phyloP scores from a whole-genome alignment of 2,888 invertebrate species.

The Dryococelus australis region DNA sequence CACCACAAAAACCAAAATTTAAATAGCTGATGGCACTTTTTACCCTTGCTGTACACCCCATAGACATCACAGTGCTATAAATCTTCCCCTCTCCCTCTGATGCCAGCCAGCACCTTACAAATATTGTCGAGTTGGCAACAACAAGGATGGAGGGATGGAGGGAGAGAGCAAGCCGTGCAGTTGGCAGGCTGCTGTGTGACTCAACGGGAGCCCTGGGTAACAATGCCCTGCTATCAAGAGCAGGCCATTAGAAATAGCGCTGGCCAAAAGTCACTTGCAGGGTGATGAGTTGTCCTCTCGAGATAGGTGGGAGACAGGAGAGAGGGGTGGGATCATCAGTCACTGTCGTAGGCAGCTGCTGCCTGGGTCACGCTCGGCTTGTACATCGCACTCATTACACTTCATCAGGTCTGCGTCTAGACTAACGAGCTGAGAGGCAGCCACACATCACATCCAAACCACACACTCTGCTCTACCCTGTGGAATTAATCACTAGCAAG shows the following conservation, averaged over 20 bases:
- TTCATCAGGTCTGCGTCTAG: neutral
- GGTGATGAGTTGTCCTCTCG: constrained; percentile 1
- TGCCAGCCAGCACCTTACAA: neutral
- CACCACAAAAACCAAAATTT: too few species aligned
- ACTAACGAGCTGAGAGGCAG: constrained; percentile 3
- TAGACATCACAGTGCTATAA: neutral
- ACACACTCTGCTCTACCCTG: neutral
- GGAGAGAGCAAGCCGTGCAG: constrained; percentile 1
- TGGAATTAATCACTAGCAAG: too few species aligned
- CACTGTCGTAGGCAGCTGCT: neutral
- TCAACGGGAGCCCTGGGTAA: constrained; percentile 21
- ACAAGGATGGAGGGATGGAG: neutral
- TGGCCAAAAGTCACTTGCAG: neutral
- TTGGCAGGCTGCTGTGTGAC: constrained; percentile 22
- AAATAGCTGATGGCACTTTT: neutral
- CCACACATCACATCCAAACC: neutral
- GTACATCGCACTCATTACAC: neutral
- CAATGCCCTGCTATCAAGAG: constrained; percentile 8
- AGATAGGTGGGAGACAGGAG: neutral
- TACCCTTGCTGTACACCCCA: neutral
- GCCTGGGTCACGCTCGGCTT: neutral
- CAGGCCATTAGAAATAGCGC: constrained; percentile 8
- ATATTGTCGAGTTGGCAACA: constrained; percentile 10
- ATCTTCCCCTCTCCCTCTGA: neutral
- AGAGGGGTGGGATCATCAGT: neutral